Evolutionary conservation across 2,888 invertebrate genomes (phyloP).

Genomic region (Eurois occulta): DNA sequence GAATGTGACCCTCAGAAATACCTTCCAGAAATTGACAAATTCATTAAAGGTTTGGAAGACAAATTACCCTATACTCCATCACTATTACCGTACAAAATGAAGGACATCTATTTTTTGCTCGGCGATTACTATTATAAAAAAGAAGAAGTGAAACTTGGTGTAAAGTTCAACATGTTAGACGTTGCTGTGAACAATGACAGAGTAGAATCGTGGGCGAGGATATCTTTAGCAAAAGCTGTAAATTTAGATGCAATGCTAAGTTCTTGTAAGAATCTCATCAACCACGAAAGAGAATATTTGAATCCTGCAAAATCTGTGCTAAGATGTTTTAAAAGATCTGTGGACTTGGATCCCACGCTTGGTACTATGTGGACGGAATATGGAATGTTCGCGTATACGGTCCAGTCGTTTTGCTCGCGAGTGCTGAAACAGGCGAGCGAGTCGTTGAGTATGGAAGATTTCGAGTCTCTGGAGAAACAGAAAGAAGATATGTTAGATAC

Average conservation of each 20-base stretch:
- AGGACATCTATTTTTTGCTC: constrained; percentile 96
- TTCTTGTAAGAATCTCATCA: constrained; percentile 91
- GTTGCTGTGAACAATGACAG: constrained; percentile 94
- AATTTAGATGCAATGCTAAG: constrained; percentile 95
- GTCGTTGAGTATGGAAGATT: constrained; percentile 93
- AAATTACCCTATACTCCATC: constrained; percentile 89
- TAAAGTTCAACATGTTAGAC: constrained; percentile 96
- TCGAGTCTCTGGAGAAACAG: constrained; percentile 93
- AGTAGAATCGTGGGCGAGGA: constrained; percentile 98
- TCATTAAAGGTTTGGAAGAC: constrained; percentile 91
- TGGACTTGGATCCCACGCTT: constrained; percentile 93
- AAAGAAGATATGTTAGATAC: constrained; percentile 95
- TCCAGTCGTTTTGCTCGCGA: constrained; percentile 97
- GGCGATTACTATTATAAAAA: constrained; percentile 98
- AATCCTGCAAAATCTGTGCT: constrained; percentile 93
- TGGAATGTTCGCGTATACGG: constrained; percentile 96
- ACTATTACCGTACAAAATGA: constrained; percentile 91
- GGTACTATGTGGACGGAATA: constrained; percentile 97
- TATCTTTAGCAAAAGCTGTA: constrained; percentile 95
- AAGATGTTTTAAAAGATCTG: constrained; percentile 95
- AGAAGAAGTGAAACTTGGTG: constrained; percentile 93
- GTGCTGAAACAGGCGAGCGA: constrained; percentile 95
- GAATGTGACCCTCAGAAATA: constrained; percentile 92
- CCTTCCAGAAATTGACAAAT: constrained; percentile 91
- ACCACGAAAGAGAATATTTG: constrained; percentile 92